Conservation (phyloP, 2,113 vertebrate genomes). For the Psephotus haematonotus region DNA sequence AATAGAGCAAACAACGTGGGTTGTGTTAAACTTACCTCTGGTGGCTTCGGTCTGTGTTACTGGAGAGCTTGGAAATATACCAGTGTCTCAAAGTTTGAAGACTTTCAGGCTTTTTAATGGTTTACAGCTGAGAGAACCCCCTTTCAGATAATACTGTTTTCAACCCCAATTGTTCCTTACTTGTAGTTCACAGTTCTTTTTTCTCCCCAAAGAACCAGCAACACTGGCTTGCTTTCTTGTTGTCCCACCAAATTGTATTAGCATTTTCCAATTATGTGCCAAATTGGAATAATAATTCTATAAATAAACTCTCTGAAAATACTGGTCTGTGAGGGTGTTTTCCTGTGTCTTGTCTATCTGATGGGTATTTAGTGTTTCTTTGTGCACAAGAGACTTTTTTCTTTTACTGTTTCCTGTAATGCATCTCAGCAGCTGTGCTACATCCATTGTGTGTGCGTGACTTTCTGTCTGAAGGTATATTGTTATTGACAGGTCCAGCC, state of each 20-base stretch:
- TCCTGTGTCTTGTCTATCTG: not conserved
- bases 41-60: not conserved
- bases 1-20: not conserved
- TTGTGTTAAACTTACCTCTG: not conserved
- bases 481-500: not conserved
- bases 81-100: not conserved
- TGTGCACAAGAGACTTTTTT: not conserved
- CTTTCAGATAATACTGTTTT: not conserved
- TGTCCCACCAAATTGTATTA: conserved; percentile 19
- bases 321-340: not conserved
- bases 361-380: not conserved
- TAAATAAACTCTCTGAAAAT: conserved; percentile 54
- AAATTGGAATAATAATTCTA: conserved; percentile 10
- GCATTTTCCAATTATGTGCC: conserved; percentile 27
- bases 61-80: not conserved
- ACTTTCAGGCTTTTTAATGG: not conserved
- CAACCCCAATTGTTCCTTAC: not conserved
- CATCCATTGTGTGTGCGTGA: not conserved
- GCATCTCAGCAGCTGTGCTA: not conserved
- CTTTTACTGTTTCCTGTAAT: not conserved
- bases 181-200: not conserved
- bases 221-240: not conserved
- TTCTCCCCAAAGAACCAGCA: not conserved
- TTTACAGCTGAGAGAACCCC: not conserved
- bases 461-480: not conserved